Conservation (phyloP, 2,888 invertebrate genomes). For the Bombyx huttoni region DNA sequence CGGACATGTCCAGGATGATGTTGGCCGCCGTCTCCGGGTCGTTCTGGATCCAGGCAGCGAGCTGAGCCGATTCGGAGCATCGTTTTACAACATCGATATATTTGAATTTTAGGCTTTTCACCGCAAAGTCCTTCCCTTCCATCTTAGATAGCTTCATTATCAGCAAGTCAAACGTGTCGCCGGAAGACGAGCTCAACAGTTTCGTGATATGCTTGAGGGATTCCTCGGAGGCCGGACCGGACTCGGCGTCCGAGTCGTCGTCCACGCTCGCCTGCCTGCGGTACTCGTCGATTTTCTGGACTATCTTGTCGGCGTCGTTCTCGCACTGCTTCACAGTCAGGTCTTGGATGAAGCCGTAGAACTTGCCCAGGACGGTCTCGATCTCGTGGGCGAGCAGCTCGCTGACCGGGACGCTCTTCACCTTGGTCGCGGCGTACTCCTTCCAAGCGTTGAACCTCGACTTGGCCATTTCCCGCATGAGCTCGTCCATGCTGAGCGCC, state of each 20-base stretch:
- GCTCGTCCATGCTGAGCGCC: constrained; percentile 46
- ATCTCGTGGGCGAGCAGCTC: constrained; percentile 49
- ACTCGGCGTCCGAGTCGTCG: constrained; percentile 27
- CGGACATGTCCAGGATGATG: constrained; percentile 48
- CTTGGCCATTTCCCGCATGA: constrained; percentile 34
- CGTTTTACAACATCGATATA: constrained; percentile 47
- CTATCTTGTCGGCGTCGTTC: constrained; percentile 34
- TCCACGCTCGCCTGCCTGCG: constrained; percentile 20
- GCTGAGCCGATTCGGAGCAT: constrained; percentile 44
- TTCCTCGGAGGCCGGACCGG: constrained; percentile 33
- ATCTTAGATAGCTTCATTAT: constrained; percentile 49
- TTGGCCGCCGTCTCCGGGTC: constrained; percentile 47
- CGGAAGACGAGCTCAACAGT: constrained; percentile 35
- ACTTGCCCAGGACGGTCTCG: constrained; percentile 47
- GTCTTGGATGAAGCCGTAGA: constrained; percentile 49
- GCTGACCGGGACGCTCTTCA: constrained; percentile 39
- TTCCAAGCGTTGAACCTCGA: constrained; percentile 51
- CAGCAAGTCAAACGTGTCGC: constrained; percentile 46
- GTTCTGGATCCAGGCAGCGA: constrained; percentile 39
- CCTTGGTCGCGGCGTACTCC: constrained; percentile 39
- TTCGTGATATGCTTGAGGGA: constrained; percentile 42
- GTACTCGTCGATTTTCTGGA: constrained; percentile 43
- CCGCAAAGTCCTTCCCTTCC: constrained; percentile 39
- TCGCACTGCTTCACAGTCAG: constrained; percentile 34
- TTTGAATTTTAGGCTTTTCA: constrained; percentile 48